These are phyloP conservation scores for Heliornis fulica DNA, from an alignment of 2,113 vertebrate species.

Conservation along the genomic window DNA sequence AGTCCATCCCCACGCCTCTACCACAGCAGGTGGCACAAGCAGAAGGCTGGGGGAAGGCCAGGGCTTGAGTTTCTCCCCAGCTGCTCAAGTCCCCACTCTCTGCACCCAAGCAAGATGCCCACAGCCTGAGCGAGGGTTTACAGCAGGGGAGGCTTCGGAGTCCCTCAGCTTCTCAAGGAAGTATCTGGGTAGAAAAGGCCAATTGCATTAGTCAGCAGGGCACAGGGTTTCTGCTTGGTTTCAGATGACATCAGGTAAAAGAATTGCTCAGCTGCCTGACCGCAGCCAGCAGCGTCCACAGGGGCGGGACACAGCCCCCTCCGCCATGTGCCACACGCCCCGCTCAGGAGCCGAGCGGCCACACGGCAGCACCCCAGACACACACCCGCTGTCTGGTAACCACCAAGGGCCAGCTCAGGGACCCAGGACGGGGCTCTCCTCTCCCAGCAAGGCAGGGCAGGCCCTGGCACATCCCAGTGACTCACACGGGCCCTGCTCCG, in stretches of 20 bases:
- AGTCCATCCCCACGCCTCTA: background rate
- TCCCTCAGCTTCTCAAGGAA: conserved; percentile 30
- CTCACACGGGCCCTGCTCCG: background rate
- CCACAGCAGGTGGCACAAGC: rapidly evolving
- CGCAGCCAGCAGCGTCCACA: background rate
- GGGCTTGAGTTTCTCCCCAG: background rate
- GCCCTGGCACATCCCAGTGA: background rate
- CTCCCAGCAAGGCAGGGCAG: background rate
- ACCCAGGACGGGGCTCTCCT: background rate
- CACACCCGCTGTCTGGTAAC: background rate
- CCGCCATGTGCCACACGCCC: rapidly evolving
- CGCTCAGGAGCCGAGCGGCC: rapidly evolving
- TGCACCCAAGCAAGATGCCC: background rate
- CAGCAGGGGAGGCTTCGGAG: background rate
- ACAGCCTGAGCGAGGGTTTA: conserved; percentile 14
- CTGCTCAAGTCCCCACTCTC: background rate
- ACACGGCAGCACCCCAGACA: background rate
- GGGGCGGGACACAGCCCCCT: background rate
- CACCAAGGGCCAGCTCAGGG: background rate
- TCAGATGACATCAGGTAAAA: conserved; percentile 23
- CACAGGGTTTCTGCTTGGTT: conserved; percentile 36
- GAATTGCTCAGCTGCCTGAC: background rate
- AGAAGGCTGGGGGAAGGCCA: background rate
- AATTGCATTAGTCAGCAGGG: conserved; percentile 51
- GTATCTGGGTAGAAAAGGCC: conserved; percentile 41